These are phyloP conservation scores for Sebastes fasciatus DNA, from an alignment of 2,113 vertebrate species.

Conservation along the genomic window DNA sequence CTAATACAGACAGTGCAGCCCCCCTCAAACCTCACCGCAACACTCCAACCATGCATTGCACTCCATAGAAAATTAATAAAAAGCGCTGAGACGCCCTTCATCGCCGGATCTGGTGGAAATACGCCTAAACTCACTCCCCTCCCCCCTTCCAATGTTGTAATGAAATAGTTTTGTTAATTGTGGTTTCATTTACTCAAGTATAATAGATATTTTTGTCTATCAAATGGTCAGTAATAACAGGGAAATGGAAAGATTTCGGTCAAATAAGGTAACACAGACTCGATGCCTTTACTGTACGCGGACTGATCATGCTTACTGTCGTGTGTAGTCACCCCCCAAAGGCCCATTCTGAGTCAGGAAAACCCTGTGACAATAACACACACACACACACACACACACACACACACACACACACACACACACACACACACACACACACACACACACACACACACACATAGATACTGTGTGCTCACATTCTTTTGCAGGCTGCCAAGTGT, in stretches of 20 bases:
- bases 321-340: not conserved
- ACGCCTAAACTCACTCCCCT: too few species aligned
- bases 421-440: constrained; percentile 3
- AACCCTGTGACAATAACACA: not conserved
- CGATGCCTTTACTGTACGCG: not conserved
- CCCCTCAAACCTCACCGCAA: too few species aligned
- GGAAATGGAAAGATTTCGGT: not conserved
- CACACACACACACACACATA: constrained; percentile 1
- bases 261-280: not conserved
- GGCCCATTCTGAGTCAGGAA: not conserved
- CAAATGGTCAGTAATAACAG: not conserved
- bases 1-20: too few species aligned
- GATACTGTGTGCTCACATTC: not conserved
- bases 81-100: too few species aligned
- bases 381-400: constrained; percentile 4
- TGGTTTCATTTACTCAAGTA: not conserved
- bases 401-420: not conserved
- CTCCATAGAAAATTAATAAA: too few species aligned
- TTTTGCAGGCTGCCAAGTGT: constrained; percentile 32
- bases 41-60: too few species aligned
- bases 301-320: not conserved
- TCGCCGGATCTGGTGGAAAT: too few species aligned
- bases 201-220: not conserved
- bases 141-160: too few species aligned
- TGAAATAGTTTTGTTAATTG: not conserved